phyloP scores from a whole-genome alignment of 2,113 vertebrate genomes.

The Seriola rivoliana region DNA sequence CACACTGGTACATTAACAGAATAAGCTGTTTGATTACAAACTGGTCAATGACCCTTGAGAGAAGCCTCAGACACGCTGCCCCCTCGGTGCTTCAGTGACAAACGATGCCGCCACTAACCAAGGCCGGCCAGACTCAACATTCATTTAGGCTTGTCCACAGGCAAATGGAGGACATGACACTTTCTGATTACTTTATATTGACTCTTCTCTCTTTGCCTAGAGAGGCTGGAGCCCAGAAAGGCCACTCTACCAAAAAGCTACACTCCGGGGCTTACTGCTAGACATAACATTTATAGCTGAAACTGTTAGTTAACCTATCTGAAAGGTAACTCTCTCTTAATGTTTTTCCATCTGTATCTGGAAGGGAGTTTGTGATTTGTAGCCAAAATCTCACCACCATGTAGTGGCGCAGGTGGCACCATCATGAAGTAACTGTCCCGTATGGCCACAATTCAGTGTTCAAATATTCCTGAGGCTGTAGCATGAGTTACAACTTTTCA shows the following conservation, averaged over 20 bases:
- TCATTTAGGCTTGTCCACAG: constrained; percentile 79
- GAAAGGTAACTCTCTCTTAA: constrained; percentile 22
- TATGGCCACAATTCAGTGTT: neutral
- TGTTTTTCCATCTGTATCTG: constrained; percentile 10
- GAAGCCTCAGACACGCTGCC: constrained; percentile 36
- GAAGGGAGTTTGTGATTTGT: neutral
- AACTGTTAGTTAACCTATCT: constrained; percentile 2
- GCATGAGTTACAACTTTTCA: neutral
- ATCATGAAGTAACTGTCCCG: neutral
- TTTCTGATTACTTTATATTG: constrained; percentile 83
- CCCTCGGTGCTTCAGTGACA: constrained; percentile 70
- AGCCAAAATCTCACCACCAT: neutral
- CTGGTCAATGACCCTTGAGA: constrained; percentile 66
- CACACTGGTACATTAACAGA: constrained; percentile 54
- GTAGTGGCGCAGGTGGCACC: neutral
- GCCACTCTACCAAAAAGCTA: constrained; percentile 47
- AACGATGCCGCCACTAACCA: constrained; percentile 64
- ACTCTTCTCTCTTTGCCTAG: constrained; percentile 63
- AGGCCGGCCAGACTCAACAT: constrained; percentile 61
- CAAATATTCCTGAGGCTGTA: neutral
- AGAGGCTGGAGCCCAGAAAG: constrained; percentile 39
- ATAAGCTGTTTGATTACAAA: constrained; percentile 63
- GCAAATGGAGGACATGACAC: constrained; percentile 79
- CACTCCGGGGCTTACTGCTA: constrained; percentile 24
- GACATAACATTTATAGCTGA: constrained; percentile 39